phyloP scores from a whole-genome alignment of 2,113 vertebrate genomes.

The Chroicocephalus ridibundus region DNA sequence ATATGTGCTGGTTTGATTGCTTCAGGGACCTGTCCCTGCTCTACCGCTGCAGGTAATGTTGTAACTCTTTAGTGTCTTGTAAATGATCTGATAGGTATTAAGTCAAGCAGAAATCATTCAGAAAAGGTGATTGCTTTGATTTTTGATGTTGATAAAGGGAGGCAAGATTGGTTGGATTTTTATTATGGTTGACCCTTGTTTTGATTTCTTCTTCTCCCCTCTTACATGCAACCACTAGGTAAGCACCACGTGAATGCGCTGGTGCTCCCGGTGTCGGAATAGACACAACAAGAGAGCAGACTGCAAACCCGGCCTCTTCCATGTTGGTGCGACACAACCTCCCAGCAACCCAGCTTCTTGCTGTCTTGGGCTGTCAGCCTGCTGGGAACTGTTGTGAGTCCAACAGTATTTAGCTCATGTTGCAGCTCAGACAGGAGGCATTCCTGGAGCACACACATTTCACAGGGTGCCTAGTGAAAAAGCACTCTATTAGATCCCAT shows the following conservation, averaged over 20 bases:
- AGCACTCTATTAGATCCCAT: neutral
- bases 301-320: neutral
- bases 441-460: neutral
- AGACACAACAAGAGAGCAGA: neutral
- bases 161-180: neutral
- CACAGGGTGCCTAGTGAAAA: neutral
- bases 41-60: neutral
- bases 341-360: neutral
- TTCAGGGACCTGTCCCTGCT: neutral
- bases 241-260: neutral
- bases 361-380: neutral
- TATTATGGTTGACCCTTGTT: neutral
- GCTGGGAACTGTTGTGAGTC: neutral
- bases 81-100: neutral
- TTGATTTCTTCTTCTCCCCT: neutral
- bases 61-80: neutral
- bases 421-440: neutral
- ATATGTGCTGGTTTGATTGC: neutral
- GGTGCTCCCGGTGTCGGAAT: accelerated
- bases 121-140: neutral
- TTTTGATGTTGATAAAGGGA: neutral
- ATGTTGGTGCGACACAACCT: neutral
- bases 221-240: neutral
- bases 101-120: neutral
- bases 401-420: neutral